Conservation (phyloP, 2,888 invertebrate species). For the Cheilosia scutellata region DNA sequence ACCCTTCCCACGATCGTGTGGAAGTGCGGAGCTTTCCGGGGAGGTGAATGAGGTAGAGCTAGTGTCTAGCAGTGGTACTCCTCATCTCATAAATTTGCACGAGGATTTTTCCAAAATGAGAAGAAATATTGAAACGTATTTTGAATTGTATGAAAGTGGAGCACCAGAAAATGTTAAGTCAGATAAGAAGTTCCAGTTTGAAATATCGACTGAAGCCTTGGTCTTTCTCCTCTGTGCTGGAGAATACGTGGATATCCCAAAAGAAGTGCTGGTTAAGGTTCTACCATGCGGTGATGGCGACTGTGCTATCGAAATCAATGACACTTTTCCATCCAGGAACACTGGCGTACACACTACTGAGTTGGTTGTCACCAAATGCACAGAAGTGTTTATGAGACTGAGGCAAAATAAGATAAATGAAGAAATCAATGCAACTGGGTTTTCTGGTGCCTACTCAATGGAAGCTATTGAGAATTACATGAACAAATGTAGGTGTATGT, state of each 20-base stretch:
- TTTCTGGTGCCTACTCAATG: background rate
- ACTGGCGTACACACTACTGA: constrained; percentile 81
- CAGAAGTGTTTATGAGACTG: constrained; percentile 18
- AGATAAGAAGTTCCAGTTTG: constrained; percentile 10
- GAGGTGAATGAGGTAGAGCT: constrained; percentile 76
- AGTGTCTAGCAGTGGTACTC: constrained; percentile 70
- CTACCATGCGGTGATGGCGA: constrained; percentile 24
- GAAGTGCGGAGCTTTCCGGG: constrained; percentile 67
- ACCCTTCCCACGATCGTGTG: constrained; percentile 78
- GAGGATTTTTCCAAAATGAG: constrained; percentile 74
- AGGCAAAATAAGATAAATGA: background rate
- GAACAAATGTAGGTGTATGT: background rate
- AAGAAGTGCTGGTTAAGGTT: constrained; percentile 78
- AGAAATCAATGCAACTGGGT: constrained; percentile 33
- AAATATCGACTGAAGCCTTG: constrained; percentile 79
- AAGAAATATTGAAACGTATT: constrained; percentile 76
- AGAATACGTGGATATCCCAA: constrained; percentile 79
- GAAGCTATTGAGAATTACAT: constrained; percentile 14
- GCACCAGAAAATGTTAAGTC: no score
- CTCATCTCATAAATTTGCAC: constrained; percentile 22
- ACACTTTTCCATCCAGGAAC: constrained; percentile 79
- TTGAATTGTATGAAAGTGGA: constrained; percentile 24
- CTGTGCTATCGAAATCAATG: constrained; percentile 78
- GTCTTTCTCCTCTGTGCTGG: constrained; percentile 79
- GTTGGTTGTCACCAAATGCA: constrained; percentile 68